A percentile compares a stretch with the other conserved stretches of the same genome.
These are phyloP conservation scores for Archegozetes longisetosus DNA, from an alignment of 1,140 invertebrate genomes.

Conservation along the genomic window DNA sequence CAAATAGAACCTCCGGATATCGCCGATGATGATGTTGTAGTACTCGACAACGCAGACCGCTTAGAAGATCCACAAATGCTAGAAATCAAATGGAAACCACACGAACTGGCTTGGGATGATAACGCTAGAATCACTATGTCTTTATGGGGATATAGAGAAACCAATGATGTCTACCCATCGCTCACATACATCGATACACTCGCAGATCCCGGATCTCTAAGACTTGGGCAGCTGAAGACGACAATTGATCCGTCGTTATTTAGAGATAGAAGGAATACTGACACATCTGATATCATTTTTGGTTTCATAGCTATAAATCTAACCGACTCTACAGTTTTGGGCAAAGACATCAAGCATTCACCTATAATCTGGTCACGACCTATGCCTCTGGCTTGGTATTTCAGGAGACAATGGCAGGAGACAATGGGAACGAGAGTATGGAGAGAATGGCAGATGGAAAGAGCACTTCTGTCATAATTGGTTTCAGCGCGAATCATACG, in stretches of 20 bases:
- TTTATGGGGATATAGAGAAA: constrained; percentile 23
- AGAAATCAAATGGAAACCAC: constrained; percentile 22
- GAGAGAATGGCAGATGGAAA: constrained; percentile 51
- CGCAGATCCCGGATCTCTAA: constrained; percentile 11
- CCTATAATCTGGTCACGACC: constrained; percentile 79
- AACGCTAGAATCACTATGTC: constrained; percentile 14
- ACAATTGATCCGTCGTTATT: constrained; percentile 32
- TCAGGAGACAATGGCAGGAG: constrained; percentile 63
- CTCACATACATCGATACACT: constrained; percentile 23
- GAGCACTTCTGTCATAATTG: constrained; percentile 65
- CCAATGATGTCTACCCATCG: constrained; percentile 21
- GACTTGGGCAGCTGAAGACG: constrained; percentile 2
- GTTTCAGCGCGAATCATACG: constrained; percentile 65
- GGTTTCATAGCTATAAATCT: constrained; percentile 81
- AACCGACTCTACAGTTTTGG: constrained; percentile 43
- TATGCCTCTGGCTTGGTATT: constrained; percentile 83
- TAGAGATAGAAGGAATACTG: constrained; percentile 45
- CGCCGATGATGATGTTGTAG: constrained; percentile 21
- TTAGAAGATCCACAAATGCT: constrained; percentile 20
- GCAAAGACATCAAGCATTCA: constrained; percentile 47
- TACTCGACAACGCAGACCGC: constrained; percentile 20
- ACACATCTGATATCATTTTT: constrained; percentile 51
- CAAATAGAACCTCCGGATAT: constrained; percentile 23
- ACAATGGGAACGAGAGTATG: constrained; percentile 63
- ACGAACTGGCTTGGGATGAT: constrained; percentile 19